Percentiles rank a stretch among this genome's conserved stretches.
Conservation (phyloP, 2,888 invertebrate genomes). For the Sturmia bella region DNA sequence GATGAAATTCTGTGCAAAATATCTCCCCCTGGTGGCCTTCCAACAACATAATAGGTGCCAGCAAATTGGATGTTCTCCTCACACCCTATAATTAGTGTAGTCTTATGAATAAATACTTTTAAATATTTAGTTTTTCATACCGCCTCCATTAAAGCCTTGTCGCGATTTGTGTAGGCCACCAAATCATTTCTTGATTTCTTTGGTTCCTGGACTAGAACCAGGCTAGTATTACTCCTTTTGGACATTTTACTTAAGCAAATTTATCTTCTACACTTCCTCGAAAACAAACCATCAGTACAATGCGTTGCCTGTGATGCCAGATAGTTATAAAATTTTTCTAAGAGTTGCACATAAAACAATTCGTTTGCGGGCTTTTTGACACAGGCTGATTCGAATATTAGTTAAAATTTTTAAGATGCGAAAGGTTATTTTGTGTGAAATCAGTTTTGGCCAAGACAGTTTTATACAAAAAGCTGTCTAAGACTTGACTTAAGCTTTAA, state of each 20-base stretch:
- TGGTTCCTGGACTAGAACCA: conserved; percentile 82
- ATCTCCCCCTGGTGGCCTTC: conserved; percentile 99
- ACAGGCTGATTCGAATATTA: too few species aligned
- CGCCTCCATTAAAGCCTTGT: conserved; percentile 88
- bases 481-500: too few species aligned
- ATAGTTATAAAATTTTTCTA: conserved; percentile 1
- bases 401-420: too few species aligned
- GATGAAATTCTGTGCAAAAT: conserved; percentile 95
- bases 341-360: too few species aligned
- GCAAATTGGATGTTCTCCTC: conserved; percentile 92
- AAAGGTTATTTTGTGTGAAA: too few species aligned
- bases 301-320: conserved; percentile 48
- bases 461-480: too few species aligned
- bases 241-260: conserved; percentile 73
- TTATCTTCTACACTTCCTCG: too few species aligned
- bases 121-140: conserved; percentile 83
- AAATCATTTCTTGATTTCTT: conserved; percentile 89
- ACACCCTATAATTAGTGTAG: conserved; percentile 83
- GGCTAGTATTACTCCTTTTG: conserved; percentile 77
- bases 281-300: too few species aligned
- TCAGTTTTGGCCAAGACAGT: too few species aligned
- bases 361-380: too few species aligned
- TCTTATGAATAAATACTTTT: conserved; percentile 53
- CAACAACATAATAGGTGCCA: conserved; percentile 96
- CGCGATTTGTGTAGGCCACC: conserved; percentile 87